phyloP scores from a whole-genome alignment of 2,888 invertebrate species.

The Plusia festucae region DNA sequence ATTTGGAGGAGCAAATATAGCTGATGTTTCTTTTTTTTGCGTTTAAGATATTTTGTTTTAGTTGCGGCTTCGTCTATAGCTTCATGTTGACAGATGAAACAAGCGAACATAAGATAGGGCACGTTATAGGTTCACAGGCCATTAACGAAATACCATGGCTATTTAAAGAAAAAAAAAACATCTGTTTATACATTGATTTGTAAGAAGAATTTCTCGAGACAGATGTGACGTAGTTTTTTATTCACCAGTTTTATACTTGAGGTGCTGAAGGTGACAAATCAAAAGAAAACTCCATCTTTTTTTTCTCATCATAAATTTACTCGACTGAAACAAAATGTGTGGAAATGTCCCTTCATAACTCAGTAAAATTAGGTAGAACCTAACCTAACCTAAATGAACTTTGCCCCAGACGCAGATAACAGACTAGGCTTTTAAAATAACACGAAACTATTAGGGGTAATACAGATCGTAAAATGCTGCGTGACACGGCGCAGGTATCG shows the following conservation, averaged over 20 bases:
- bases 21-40: not conserved
- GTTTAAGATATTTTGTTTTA: not conserved
- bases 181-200: no score
- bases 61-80: not conserved
- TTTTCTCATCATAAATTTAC: not conserved
- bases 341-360: not conserved
- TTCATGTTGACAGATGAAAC: not conserved
- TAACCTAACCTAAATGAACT: slow-evolving; percentile 21
- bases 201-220: no score
- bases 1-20: not conserved
- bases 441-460: slow-evolving; percentile 43
- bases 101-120: not conserved
- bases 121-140: not conserved
- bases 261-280: no score
- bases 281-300: no score
- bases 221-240: no score
- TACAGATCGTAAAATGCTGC: slow-evolving; percentile 48
- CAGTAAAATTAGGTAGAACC: slow-evolving; percentile 8
- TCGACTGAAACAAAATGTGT: not conserved
- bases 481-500: slow-evolving; percentile 38
- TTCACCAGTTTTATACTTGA: no score
- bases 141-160: not conserved
- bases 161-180: not conserved
- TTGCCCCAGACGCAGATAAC: slow-evolving; percentile 22
- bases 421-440: slow-evolving; percentile 28